Base-by-base conservation (phyloP, 2,888 invertebrate genomes). In the Beris chalybata region DNA sequence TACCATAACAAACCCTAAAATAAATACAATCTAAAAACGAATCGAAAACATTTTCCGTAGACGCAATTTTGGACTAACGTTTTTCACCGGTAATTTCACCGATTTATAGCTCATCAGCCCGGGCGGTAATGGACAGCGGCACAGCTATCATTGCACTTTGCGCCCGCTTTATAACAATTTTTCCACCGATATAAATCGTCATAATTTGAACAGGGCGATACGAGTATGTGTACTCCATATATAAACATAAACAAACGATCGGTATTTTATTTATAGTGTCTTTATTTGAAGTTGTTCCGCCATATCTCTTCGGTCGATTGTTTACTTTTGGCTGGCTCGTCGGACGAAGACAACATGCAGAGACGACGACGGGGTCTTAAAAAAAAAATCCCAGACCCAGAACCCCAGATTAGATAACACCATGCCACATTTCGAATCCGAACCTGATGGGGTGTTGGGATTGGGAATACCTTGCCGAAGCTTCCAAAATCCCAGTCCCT, bases 271-370 rank as follows among this genome's bases (percentile, higher is more conserved):
- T 61, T 38, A 43, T 61, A 38, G 61, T 38, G 30, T 61, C 15
- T 61, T 50, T 38, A 38, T 61, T 61, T 61, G 61, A 61, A 38
- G 61, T 61, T 61, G 47, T 52, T 38, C 61, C 61, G 61, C 50
- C 50, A 59, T 59, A 59, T 59, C 59, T 50, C 30, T 61, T 61
- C 43, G 11, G 4, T 12, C 47, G 15, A 50, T 61, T 61, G 61
- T 61, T 61, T 61, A 61, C 61, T 61, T 32, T 48, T 6, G 5
- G 52, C 52, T 38, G 52, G 31, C 50, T 22, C 50, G 31, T 47
- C 12, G 58, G n/a, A 12, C 31, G 12, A 47, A n/a, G 12, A 54
- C 52, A 52, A 12, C 32, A 45, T 47, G 47, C 57, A 57, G 30
- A 11, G 29, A 12, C 12, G 30, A 45, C 15, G 11, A 31, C 29